Evolutionary conservation across 2,113 vertebrate genomes (phyloP), one percentile per base, ranked within the genome.

Genomic region (Osmerus eperlanus): DNA sequence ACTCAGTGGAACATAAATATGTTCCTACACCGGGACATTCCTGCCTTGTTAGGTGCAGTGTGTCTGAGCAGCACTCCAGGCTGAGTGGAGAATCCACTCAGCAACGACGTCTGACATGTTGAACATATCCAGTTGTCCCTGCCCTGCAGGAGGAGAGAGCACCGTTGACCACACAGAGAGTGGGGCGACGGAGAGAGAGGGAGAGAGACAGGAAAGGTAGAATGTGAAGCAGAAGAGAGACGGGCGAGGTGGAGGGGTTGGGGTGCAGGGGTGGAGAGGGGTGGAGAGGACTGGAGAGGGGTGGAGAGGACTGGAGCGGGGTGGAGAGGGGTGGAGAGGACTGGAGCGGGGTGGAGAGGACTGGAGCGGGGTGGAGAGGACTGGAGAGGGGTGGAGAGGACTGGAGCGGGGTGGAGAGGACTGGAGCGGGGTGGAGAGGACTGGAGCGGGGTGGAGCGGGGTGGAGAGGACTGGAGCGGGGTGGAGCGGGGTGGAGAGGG

Each of bases 101-200:
- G 81, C 86, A 64, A 82, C 66, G 61, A 74, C 79, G 66, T 81
- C 86, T 80, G 77, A 85, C 80, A 67, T 70, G 81, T 68, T n/a
- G 68, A 79, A 76, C 76, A 79, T 79, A 71, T 47, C 41, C 41
- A 47, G 41, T 47, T 47, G 41, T 62, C 14, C 9, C 25, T 62
- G 25, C 23, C 60, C 16, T 15, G 16, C 60, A 28, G 25, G 25
- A 18, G 16, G 28, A 11, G 12, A 29, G 29, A 41, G 13, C 16
- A 9, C 13, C 5, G 18, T n/a, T 11, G 62, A 29, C 41, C 41
- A 47, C 41, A 47, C 41, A 47, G 41, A 47, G 41, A 12, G 41
- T 12, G 41, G 9, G 41, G 41, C 5, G 41, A 47, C 1, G 12
- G 41, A 2, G 41, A 28, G 32, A 36, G 7, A 36, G 32, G 6